A percentile compares a stretch with the other conserved stretches of the same genome.
Conservation (phyloP, 2,797 vertebrate species). For the Muraenolepis orangiensis region DNA sequence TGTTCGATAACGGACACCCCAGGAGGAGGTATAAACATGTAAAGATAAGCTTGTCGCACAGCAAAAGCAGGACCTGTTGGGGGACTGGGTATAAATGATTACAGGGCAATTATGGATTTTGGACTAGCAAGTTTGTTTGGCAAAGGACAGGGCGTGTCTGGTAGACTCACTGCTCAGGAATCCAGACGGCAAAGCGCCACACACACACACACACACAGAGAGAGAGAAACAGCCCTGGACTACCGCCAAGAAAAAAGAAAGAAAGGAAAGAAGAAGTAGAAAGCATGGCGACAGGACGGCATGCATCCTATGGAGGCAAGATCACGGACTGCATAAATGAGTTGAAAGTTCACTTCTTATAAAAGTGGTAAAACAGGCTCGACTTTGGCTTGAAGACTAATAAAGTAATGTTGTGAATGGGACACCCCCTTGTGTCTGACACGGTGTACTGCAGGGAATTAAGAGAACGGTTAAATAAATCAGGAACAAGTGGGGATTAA, state of each 20-base stretch:
- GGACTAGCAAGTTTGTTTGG: slow-evolving; percentile 36
- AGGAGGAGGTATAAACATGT: neutral
- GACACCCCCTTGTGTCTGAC: slow-evolving; percentile 49
- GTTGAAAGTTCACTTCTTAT: neutral
- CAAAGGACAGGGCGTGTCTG: slow-evolving; percentile 65
- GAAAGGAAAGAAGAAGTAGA: slow-evolving; percentile 37
- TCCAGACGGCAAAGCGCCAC: slow-evolving; percentile 51
- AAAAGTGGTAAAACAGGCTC: neutral
- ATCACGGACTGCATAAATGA: neutral
- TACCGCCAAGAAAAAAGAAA: slow-evolving; percentile 7
- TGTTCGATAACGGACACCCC: slow-evolving; percentile 16
- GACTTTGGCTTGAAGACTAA: neutral
- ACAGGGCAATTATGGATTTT: slow-evolving; percentile 17
- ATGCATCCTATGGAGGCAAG: neutral
- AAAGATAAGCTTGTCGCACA: neutral
- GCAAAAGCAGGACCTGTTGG: neutral
- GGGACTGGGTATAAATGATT: slow-evolving; percentile 5
- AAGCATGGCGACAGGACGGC: neutral
- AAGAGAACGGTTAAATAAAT: neutral
- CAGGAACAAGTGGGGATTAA: neutral
- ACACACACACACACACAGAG: neutral
- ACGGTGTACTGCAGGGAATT: slow-evolving; percentile 8
- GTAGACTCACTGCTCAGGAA: slow-evolving; percentile 74
- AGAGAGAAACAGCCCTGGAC: neutral
- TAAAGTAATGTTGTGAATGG: slow-evolving; percentile 9